These are phyloP conservation scores for Phorcus lineatus DNA, from an alignment of 2,888 invertebrate genomes.

Conservation along the genomic window DNA sequence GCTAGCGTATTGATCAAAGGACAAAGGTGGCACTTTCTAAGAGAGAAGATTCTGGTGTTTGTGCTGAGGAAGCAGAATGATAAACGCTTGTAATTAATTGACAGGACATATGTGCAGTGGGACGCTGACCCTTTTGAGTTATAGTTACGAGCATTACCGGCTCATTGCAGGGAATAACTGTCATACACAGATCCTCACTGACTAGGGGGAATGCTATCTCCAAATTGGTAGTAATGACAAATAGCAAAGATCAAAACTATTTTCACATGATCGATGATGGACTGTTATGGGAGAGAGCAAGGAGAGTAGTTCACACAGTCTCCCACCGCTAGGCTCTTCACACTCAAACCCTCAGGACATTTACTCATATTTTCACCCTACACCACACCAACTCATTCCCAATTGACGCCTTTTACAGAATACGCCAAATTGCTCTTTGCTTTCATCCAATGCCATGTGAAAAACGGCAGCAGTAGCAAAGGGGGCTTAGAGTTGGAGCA, in stretches of 20 bases:
- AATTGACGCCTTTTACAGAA: background rate
- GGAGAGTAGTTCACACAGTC: background rate
- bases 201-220: background rate
- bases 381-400: background rate
- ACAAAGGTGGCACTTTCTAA: too few species aligned
- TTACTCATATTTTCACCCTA: conserved; percentile 1
- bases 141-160: background rate
- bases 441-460: background rate
- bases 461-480: background rate
- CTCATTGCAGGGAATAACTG: background rate
- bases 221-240: conserved; percentile 8
- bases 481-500: background rate
- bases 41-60: too few species aligned
- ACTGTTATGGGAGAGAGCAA: background rate
- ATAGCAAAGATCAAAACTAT: conserved; percentile 5
- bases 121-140: background rate
- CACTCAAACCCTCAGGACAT: conserved; percentile 1
- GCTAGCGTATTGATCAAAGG: background rate
- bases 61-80: background rate
- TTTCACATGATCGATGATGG: conserved; percentile 1
- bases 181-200: background rate
- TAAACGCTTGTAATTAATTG: background rate
- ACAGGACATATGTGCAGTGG: background rate
- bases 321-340: background rate
- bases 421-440: background rate